Percentiles rank a stretch among this genome's conserved stretches.
phyloP scores from a whole-genome alignment of 1,140 invertebrate genomes.

The Hirudo medicinalis region DNA sequence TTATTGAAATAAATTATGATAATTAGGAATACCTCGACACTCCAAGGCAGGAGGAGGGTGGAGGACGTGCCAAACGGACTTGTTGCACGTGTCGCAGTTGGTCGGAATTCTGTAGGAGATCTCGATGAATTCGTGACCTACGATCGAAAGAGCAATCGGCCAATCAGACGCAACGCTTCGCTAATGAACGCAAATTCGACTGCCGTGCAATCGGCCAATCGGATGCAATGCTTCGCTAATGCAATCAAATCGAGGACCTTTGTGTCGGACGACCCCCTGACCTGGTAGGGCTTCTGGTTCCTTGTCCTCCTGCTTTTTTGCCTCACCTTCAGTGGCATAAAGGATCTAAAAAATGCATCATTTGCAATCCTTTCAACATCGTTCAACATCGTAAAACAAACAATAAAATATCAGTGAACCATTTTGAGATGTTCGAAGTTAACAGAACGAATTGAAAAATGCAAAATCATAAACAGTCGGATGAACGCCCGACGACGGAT shows the following conservation, averaged over 20 bases:
- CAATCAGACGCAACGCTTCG: neutral
- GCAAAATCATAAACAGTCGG: neutral
- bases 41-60: slow-evolving; percentile 87
- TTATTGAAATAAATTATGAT: slow-evolving; percentile 14
- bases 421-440: too few relatives aligned
- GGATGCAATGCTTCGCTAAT: neutral
- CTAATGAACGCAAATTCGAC: too few relatives aligned
- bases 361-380: neutral
- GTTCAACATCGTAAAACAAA: neutral
- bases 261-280: slow-evolving; percentile 64
- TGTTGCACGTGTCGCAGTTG: slow-evolving; percentile 89
- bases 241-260: slow-evolving; percentile 47
- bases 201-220: neutral
- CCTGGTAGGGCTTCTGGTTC: slow-evolving; percentile 39
- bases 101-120: slow-evolving; percentile 96
- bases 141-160: neutral
- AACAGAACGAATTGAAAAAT: neutral
- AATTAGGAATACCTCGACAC: slow-evolving; percentile 68
- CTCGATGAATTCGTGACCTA: slow-evolving; percentile 73
- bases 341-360: slow-evolving; percentile 30
- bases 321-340: slow-evolving; percentile 40
- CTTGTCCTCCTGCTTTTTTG: slow-evolving; percentile 32
- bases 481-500: neutral
- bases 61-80: slow-evolving; percentile 91
- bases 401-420: too few relatives aligned